These are phyloP conservation scores for Morelia viridis DNA, from an alignment of 2,797 vertebrate genomes.

Conservation along the genomic window DNA sequence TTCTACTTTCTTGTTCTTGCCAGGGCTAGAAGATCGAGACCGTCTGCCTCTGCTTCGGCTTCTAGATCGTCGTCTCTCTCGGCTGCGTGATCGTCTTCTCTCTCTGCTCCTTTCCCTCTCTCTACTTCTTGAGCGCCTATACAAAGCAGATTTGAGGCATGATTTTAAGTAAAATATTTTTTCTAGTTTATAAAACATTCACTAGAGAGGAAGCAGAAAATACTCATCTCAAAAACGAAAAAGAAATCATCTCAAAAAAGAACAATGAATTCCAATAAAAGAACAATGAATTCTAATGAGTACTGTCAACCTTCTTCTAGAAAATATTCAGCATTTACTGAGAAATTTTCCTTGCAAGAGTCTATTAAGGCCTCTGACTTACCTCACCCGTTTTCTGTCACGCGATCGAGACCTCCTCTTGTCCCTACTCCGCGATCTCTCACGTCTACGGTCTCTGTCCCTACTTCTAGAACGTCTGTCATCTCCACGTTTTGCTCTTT, in stretches of 20 bases:
- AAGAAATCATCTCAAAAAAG: constrained; percentile 23
- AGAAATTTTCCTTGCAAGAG: neutral
- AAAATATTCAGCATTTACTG: neutral
- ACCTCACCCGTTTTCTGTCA: constrained; percentile 91
- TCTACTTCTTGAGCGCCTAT: constrained; percentile 90
- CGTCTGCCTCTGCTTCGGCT: constrained; percentile 86
- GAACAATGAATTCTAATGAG: neutral
- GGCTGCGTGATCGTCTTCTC: constrained; percentile 83
- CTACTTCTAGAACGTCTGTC: constrained; percentile 80
- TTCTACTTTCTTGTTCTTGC: constrained; percentile 86
- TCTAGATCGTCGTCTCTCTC: constrained; percentile 76
- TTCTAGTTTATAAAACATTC: neutral
- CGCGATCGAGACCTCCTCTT: constrained; percentile 90
- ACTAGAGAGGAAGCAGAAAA: constrained; percentile 2
- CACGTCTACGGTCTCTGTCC: constrained; percentile 83
- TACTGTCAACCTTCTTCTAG: neutral
- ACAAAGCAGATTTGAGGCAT: constrained; percentile 16
- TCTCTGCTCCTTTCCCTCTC: constrained; percentile 92
- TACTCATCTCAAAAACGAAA: neutral
- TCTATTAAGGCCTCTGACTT: neutral
- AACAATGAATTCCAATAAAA: neutral
- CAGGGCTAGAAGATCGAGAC: constrained; percentile 85
- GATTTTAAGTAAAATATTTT: neutral
- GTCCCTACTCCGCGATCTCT: constrained; percentile 86
- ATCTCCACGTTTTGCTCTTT: constrained; percentile 90